Evolutionary conservation across 2,888 invertebrate genomes (phyloP).

Genomic region (Julus scandinavius): DNA sequence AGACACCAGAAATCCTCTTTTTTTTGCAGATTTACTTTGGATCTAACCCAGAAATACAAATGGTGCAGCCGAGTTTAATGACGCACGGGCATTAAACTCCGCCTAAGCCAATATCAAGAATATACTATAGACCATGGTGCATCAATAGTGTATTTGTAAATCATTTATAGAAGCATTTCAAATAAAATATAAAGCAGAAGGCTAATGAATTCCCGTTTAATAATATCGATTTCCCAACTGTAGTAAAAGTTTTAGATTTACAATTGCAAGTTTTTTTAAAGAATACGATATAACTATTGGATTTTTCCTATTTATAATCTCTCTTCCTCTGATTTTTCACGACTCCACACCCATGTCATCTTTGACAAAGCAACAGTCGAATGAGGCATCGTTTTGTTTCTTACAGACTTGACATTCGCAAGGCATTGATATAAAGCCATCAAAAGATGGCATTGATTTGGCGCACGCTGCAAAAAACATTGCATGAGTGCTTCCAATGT

Average conservation of each 20-base stretch:
- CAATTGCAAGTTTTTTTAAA: no score
- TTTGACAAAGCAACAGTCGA: not conserved
- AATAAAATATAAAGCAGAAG: no score
- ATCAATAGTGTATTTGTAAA: not conserved
- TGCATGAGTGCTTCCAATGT: constrained; percentile 45
- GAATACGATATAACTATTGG: not conserved
- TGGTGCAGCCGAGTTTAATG: not conserved
- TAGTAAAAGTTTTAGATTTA: no score
- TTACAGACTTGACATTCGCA: not conserved
- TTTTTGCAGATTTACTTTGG: constrained; percentile 28
- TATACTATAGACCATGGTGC: not conserved
- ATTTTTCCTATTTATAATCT: not conserved
- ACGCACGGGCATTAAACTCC: not conserved
- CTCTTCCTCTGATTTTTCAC: not conserved
- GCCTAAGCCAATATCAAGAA: not conserved
- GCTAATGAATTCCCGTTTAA: no score
- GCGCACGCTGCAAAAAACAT: not conserved
- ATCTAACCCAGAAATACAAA: constrained; percentile 10
- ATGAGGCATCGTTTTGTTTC: constrained; percentile 14
- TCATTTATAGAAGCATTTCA: no score
- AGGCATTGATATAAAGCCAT: constrained; percentile 24
- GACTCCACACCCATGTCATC: constrained; percentile 9
- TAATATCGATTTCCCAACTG: no score
- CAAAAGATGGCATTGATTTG: constrained; percentile 45
- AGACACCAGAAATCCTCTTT: not conserved